A percentile compares a stretch with the other conserved stretches of the same genome.
Evolutionary conservation across 2,113 vertebrate genomes (phyloP).

Genomic region (Puffinus mauretanicus): DNA sequence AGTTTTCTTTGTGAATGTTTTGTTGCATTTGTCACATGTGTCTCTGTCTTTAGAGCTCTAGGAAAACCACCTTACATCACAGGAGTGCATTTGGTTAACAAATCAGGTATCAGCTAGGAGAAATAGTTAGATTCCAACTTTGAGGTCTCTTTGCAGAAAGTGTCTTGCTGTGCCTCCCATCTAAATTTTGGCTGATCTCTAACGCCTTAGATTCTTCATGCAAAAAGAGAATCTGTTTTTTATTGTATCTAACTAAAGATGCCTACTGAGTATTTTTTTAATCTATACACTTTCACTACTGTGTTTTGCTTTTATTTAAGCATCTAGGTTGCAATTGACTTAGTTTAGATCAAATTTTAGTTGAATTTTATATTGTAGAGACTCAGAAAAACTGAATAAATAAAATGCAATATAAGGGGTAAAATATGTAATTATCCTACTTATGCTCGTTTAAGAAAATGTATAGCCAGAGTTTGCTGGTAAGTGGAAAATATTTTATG

Average conservation of each 20-base stretch:
- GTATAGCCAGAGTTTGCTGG: not conserved
- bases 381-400: not conserved
- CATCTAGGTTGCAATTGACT: not conserved
- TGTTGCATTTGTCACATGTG: not conserved
- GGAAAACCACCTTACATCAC: not conserved
- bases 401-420: not conserved
- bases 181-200: not conserved
- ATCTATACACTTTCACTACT: accelerated
- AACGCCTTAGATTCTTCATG: not conserved
- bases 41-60: not conserved
- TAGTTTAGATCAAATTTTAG: not conserved
- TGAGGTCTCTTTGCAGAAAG: not conserved
- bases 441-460: not conserved
- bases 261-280: not conserved
- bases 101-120: not conserved
- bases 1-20: not conserved
- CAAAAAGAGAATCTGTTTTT: not conserved
- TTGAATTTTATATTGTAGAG: not conserved
- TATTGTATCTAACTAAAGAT: not conserved
- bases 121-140: not conserved
- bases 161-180: not conserved
- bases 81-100: not conserved
- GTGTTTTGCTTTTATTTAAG: not conserved
- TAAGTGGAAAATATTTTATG: not conserved
- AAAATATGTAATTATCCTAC: not conserved